Evolutionary conservation across 2,113 vertebrate genomes (phyloP).

Genomic region (Chaetodon trifascialis): DNA sequence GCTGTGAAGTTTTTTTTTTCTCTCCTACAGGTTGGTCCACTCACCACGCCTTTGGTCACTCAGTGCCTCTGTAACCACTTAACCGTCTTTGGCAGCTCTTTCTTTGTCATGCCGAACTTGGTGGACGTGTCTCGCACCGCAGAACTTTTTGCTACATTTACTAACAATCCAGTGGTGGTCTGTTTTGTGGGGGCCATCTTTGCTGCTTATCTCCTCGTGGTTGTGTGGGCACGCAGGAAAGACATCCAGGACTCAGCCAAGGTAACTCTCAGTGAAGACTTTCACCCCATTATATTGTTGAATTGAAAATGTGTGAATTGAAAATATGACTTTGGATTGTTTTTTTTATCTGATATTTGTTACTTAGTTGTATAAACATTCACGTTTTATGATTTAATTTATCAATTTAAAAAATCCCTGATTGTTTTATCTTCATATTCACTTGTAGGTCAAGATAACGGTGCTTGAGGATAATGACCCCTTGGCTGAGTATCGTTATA

Average conservation of each 20-base stretch:
- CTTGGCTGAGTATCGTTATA: conserved; percentile 91
- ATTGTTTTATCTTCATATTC: not conserved
- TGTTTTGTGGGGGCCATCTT: conserved; percentile 91
- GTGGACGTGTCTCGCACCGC: conserved; percentile 88
- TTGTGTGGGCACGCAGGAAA: conserved; percentile 93
- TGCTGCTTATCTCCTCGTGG: conserved; percentile 86
- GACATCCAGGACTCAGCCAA: conserved; percentile 92
- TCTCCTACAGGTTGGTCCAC: conserved; percentile 89
- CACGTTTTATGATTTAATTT: not conserved
- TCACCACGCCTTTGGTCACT: conserved; percentile 84
- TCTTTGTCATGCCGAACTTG: conserved; percentile 92
- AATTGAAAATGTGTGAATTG: not conserved
- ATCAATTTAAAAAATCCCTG: not conserved
- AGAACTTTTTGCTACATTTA: conserved; percentile 92
- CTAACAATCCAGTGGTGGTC: conserved; percentile 93
- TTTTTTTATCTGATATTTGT: not conserved
- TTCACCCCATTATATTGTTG: not conserved
- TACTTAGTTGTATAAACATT: not conserved
- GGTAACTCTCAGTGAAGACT: conserved; percentile 75
- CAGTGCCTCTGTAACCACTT: conserved; percentile 95
- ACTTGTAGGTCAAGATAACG: conserved; percentile 90
- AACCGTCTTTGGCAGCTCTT: conserved; percentile 94
- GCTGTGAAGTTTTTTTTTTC: conserved; percentile 1
- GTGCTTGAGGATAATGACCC: conserved; percentile 93
- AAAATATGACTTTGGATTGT: not conserved